Percentiles rank a stretch among this genome's conserved stretches.
Conservation (phyloP, 2,888 invertebrate genomes). For the Thyatira batis region DNA sequence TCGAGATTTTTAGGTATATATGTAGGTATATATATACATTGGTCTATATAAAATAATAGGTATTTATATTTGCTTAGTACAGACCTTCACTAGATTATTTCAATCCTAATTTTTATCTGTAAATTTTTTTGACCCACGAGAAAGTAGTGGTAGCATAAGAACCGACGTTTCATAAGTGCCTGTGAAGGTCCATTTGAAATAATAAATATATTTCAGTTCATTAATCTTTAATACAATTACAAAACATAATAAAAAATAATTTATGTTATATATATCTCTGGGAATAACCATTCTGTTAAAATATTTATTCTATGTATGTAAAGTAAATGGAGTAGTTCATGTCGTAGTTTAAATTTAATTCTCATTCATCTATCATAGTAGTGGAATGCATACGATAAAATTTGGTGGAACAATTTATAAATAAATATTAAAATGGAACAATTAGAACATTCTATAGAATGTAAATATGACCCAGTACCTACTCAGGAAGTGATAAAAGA, state of each 20-base stretch:
- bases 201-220: too few relatives aligned
- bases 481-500: conserved; percentile 3
- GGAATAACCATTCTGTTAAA: background rate
- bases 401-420: background rate
- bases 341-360: background rate
- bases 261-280: too few relatives aligned
- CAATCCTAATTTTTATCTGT: too few relatives aligned
- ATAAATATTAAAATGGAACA: background rate
- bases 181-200: too few relatives aligned
- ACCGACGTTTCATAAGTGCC: too few relatives aligned
- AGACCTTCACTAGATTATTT: too few relatives aligned
- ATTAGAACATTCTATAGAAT: conserved; percentile 4
- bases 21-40: background rate
- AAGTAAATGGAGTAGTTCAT: background rate
- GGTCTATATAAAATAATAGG: background rate
- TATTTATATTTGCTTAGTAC: too few relatives aligned
- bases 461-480: conserved; percentile 1
- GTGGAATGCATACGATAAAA: background rate
- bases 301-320: background rate
- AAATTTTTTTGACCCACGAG: too few relatives aligned
- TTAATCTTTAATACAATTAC: too few relatives aligned
- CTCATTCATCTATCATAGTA: background rate
- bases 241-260: too few relatives aligned
- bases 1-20: too few relatives aligned
- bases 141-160: too few relatives aligned